Conservation (phyloP, 1,140 invertebrate genomes). For the Rhopalosiphum maidis region DNA sequence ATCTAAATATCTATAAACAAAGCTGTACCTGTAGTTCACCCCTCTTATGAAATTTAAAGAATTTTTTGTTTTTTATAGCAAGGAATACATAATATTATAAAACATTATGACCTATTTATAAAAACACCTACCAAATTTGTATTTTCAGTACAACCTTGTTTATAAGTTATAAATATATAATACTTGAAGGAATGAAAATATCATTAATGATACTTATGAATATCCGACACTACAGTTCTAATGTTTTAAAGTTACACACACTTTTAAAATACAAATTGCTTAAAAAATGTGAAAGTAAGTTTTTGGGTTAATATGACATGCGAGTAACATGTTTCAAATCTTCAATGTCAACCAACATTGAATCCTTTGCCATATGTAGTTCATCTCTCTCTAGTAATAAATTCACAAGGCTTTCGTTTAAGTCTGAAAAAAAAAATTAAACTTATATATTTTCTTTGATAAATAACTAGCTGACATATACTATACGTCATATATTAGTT, state of each 20-base stretch:
- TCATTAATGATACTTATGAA: background rate
- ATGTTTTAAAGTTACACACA: background rate
- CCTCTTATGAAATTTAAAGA: background rate
- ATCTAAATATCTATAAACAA: background rate
- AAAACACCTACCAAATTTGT: background rate
- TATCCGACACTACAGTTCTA: constrained; percentile 37
- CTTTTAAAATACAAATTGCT: background rate
- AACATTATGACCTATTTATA: background rate
- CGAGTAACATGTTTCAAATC: constrained; percentile 83
- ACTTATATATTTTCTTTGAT: background rate
- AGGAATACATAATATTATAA: background rate
- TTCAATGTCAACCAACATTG: constrained; percentile 95
- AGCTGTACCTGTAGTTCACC: background rate
- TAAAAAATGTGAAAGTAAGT: background rate
- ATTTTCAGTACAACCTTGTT: background rate
- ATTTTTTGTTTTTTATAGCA: background rate
- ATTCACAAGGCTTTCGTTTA: constrained; percentile 88
- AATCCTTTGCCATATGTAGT: constrained; percentile 96
- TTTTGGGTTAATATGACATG: constrained; percentile 68
- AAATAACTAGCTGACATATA: background rate
- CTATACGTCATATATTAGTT: too few species aligned
- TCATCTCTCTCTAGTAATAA: constrained; percentile 89
- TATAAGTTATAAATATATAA: background rate
- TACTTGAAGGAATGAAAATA: background rate
- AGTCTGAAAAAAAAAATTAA: constrained; percentile 64